Evolutionary conservation across 2,113 vertebrate genomes (phyloP).

Genomic region (Pelvicachromis taeniatus): DNA sequence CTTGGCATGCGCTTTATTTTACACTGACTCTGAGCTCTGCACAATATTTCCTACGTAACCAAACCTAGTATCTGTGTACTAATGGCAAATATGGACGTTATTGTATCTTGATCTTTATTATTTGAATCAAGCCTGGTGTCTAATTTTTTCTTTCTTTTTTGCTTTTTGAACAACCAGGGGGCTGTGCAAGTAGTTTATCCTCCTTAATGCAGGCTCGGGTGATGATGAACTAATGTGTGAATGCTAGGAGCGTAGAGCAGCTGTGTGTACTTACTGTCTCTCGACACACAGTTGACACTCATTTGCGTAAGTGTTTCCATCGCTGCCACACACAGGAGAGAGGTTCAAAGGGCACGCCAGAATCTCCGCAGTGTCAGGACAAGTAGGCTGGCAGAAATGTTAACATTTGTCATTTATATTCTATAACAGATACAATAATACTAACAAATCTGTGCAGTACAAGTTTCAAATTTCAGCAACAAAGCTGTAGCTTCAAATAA

Average conservation of each 20-base stretch:
- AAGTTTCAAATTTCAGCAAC: neutral
- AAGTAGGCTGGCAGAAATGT: constrained; percentile 51
- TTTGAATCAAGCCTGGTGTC: neutral
- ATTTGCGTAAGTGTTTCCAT: constrained; percentile 78
- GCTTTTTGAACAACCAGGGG: neutral
- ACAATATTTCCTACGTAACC: neutral
- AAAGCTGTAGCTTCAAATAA: neutral
- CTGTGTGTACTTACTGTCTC: constrained; percentile 64
- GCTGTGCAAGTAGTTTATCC: neutral
- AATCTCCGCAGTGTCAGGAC: constrained; percentile 20
- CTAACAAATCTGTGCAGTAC: neutral
- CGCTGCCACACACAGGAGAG: constrained; percentile 76
- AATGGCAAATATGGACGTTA: too few species aligned
- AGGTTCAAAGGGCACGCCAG: constrained; percentile 72
- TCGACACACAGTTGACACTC: constrained; percentile 78
- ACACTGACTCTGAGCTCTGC: neutral
- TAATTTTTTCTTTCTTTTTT: neutral
- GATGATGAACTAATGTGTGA: neutral
- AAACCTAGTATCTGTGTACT: too few species aligned
- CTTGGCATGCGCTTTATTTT: neutral
- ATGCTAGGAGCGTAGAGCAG: neutral
- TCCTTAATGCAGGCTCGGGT: neutral
- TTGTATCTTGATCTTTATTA: neutral
- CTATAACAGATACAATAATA: neutral
- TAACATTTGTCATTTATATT: neutral